A percentile compares a stretch with the other conserved stretches of the same genome.
Evolutionary conservation across 2,888 invertebrate genomes (phyloP).

Genomic region (Noctua fimbriata): DNA sequence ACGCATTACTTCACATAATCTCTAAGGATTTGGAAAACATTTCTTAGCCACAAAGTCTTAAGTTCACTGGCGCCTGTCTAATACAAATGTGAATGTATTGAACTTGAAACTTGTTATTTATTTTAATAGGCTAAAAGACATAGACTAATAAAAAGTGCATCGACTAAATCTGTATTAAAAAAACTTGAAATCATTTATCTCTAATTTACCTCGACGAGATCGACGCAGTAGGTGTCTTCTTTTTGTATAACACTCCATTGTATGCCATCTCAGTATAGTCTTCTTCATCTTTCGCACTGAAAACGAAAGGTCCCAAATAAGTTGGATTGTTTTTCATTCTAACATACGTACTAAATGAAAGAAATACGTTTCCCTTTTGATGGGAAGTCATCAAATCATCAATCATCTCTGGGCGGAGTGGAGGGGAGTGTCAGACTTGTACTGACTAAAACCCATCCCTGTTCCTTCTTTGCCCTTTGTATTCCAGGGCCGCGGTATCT

Average conservation of each 20-base stretch:
- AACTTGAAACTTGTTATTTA: conserved; percentile 19
- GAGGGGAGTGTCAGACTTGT: too few relatives aligned
- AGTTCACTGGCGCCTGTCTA: conserved; percentile 10
- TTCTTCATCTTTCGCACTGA: too few relatives aligned
- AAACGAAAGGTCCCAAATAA: too few relatives aligned
- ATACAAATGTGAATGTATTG: conserved; percentile 28
- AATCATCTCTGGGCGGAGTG: too few relatives aligned
- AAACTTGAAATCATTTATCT: too few relatives aligned
- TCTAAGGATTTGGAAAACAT: conserved; percentile 35
- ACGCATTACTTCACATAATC: conserved; percentile 46
- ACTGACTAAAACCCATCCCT: too few relatives aligned
- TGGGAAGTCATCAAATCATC: too few relatives aligned
- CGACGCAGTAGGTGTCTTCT: neutral
- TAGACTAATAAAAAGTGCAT: neutral
- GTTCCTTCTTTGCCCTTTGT: too few relatives aligned
- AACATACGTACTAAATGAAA: too few relatives aligned
- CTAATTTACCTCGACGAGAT: neutral
- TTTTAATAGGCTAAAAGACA: neutral
- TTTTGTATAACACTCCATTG: neutral
- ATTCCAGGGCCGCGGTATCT: too few relatives aligned
- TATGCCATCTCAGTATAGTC: neutral
- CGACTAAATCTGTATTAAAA: neutral
- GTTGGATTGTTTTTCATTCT: neutral
- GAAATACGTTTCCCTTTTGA: too few relatives aligned
- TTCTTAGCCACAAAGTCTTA: conserved; percentile 16